Evolutionary conservation across 1,140 invertebrate genomes (phyloP).

Genomic region (Maconellicoccus hirsutus): DNA sequence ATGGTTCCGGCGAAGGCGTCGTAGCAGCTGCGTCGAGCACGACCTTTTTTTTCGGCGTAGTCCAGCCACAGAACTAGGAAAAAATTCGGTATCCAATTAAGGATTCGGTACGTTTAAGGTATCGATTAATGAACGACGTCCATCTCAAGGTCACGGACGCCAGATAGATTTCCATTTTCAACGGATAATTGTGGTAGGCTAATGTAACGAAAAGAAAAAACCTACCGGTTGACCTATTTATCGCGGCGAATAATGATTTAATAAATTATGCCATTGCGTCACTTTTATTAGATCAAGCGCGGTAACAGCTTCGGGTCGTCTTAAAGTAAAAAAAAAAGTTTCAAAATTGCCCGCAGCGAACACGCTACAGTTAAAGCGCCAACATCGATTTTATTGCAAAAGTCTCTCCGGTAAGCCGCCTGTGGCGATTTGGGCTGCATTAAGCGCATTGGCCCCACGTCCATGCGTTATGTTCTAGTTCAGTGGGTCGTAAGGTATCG

Average conservation of each 20-base stretch:
- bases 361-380: background rate
- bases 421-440: conserved; percentile 1
- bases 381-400: conserved; percentile 3
- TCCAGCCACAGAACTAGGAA: background rate
- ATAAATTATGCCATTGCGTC: conserved; percentile 3
- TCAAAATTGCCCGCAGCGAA: background rate
- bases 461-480: background rate
- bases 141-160: background rate
- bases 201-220: background rate
- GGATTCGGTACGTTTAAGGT: background rate
- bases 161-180: background rate
- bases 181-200: background rate
- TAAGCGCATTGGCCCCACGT: conserved; percentile 1
- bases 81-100: background rate
- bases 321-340: background rate
- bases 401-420: background rate
- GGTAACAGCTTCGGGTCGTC: background rate
- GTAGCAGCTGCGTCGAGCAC: no score
- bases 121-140: background rate
- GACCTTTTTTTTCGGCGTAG: no score
- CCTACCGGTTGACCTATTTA: background rate
- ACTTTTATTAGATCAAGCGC: conserved; percentile 8
- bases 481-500: background rate
- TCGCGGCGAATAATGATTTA: background rate
- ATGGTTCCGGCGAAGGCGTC: no score